Base-by-base conservation (phyloP, 2,797 vertebrate genomes). In the Poeciliopsis presidionis region DNA sequence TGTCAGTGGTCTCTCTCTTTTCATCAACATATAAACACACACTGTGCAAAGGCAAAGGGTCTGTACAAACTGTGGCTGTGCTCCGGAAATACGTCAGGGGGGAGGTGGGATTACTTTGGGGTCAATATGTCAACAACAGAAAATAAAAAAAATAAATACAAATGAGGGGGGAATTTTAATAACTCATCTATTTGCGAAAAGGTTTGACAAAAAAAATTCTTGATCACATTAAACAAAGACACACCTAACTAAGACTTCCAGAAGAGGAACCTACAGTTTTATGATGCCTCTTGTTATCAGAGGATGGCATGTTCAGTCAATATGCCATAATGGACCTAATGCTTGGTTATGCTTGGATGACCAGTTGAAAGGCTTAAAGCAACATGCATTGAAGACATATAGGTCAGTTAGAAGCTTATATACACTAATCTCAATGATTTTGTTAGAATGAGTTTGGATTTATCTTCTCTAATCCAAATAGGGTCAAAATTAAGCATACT, bases 41-140 rank as follows among this genome's bases (percentile, higher is more conserved):
- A 41, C 78, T 22, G 79, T 43, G 85, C 78, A 86, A 78, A 84
- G 75, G 77, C 82, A 73, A 79, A 63, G 75, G 78, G 88, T 88
- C 86, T 89, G 86, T 78, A 89, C 87, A 92, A 93, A 91, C 89
- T 72, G 46, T 74, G 47, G 70, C 82, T 83, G 74, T 73, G 72
- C 87, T 88, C 87, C 79, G 80, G 89, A 93, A 92, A 87, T 84
- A 89, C 81, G 76, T 89, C 82, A 82, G 88, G 84, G 73, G 61
- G 61, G 78, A 87, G 81, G 84, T 80, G 73, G 87, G 77, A 90
- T 88, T 87, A 89, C 74, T 84, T 83, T 84, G 77, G 55, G 81
- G 87, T 88, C 80, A 85, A 78, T 90, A 86, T 83, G 74, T 78
- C 20, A 41, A 41, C 63, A 67, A 20, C 36, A 41, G 36, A 12